These are phyloP conservation scores for Vanessa cardui DNA, from an alignment of 2,888 invertebrate species.

Conservation along the genomic window DNA sequence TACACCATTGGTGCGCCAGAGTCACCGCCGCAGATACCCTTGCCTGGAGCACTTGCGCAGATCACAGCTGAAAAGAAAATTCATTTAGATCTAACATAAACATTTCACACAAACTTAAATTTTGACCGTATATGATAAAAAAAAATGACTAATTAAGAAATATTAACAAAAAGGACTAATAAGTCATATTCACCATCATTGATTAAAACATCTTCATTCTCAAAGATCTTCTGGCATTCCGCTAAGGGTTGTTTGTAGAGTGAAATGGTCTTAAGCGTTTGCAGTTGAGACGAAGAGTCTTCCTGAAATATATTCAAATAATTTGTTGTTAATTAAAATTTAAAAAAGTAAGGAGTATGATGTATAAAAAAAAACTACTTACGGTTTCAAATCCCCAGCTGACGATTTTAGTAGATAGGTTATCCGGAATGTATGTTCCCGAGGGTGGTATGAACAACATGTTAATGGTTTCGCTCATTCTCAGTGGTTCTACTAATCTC, in stretches of 20 bases:
- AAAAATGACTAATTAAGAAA: too few species aligned
- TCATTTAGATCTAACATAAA: too few species aligned
- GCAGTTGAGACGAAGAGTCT: slow-evolving; percentile 48
- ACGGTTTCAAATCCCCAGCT: slow-evolving; percentile 68
- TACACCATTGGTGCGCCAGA: slow-evolving; percentile 63
- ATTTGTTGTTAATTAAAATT: too few species aligned
- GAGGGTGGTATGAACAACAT: slow-evolving; percentile 56
- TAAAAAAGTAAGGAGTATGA: neutral
- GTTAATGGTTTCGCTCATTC: slow-evolving; percentile 46
- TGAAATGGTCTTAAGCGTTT: slow-evolving; percentile 49
- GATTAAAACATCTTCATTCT: slow-evolving; percentile 44
- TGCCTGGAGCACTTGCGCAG: slow-evolving; percentile 51
- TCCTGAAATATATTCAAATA: slow-evolving; percentile 40
- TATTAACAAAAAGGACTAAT: neutral
- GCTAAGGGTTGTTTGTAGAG: slow-evolving; percentile 51
- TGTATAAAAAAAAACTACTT: slow-evolving; percentile 39
- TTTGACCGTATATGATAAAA: too few species aligned
- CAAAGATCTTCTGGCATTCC: slow-evolving; percentile 46
- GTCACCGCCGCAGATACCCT: slow-evolving; percentile 60
- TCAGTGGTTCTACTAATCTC: slow-evolving; percentile 43
- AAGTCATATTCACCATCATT: slow-evolving; percentile 53
- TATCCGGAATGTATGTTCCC: slow-evolving; percentile 50
- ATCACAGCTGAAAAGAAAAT: slow-evolving; percentile 50
- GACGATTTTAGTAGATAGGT: slow-evolving; percentile 49
- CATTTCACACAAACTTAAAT: too few species aligned